Evolutionary conservation across 2,888 invertebrate species (phyloP), one percentile per base, ranked within the genome.

Genomic region (Silvanus unidentatus): DNA sequence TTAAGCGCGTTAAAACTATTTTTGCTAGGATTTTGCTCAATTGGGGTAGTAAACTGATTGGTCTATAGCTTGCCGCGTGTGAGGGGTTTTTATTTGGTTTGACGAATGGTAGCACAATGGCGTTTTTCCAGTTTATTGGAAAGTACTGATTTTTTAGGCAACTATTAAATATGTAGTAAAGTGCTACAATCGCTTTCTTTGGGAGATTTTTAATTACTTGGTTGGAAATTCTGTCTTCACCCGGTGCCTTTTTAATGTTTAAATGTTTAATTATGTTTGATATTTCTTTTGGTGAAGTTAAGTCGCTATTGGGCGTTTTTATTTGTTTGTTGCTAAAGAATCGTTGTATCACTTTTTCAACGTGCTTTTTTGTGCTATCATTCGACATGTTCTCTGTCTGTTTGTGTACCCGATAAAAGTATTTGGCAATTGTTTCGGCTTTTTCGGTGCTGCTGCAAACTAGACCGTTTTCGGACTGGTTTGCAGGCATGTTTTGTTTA

Each of bases 221-320:
- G 13, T 30, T 30, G 10, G n/a, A n/a, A 6, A 41, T 41, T 30
- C 35, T 5, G 16, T 57, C 55, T 12, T 27, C 1, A 8, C 56
- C 56, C 1, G 54, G 55, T 14, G 54, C 47, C 48, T 57, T 58
- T 9, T 29, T 46, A 2, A 44, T 30, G 29, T 22, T 40, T 10
- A 44, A 28, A 15, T 39, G 40, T 34, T 49, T 49, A 36, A 55
- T 50, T 9, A 39, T 44, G 8, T 34, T n/a, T 0, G 4, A 8
- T 15, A 52, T 40, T 42, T 53, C 52, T 8, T 40, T 41, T 9
- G 50, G 52, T 4, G 27, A 13, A 16, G 42, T 42, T 9, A 38
- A 22, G 3, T 12, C 13, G 3, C 13, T 15, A 10, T 11, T 10
- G 2, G 41, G 41, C 5, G 41, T 41, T 10, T 10, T n/a, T 13